phyloP scores from a whole-genome alignment of 2,888 invertebrate genomes.

The Rhingia rostrata region DNA sequence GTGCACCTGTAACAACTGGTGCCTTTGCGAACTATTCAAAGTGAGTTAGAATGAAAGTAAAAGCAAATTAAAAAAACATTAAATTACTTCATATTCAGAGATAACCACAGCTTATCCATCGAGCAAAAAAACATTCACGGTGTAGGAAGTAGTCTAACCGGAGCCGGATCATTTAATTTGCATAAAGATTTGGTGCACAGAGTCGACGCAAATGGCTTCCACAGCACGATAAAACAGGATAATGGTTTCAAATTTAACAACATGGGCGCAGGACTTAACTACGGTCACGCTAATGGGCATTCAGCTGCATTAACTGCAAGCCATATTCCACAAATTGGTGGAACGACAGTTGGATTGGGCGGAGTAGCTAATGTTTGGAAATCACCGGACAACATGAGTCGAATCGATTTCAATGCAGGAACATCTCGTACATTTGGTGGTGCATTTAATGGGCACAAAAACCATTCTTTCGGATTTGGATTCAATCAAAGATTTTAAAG shows the following conservation, averaged over 20 bases:
- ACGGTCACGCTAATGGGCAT: conserved; percentile 57
- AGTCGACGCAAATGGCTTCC: conserved; percentile 68
- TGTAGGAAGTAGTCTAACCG: conserved; percentile 31
- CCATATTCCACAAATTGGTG: conserved; percentile 63
- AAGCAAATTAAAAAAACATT: background rate
- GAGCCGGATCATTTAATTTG: conserved; percentile 52
- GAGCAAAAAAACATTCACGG: conserved; percentile 57
- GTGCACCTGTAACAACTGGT: conserved; percentile 55
- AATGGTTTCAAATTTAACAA: conserved; percentile 67
- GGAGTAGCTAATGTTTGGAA: conserved; percentile 71
- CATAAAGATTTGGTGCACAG: conserved; percentile 35
- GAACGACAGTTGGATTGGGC: conserved; percentile 44
- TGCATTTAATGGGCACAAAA: conserved; percentile 36
- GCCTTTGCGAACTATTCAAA: conserved; percentile 41
- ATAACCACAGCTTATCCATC: conserved; percentile 54
- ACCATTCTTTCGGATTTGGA: conserved; percentile 54
- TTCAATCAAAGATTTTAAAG: conserved; percentile 47
- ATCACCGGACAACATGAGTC: conserved; percentile 50
- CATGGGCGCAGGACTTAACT: conserved; percentile 63
- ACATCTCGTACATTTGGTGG: conserved; percentile 58
- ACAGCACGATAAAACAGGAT: conserved; percentile 52
- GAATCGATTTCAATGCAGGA: conserved; percentile 57
- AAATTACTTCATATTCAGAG: conserved; percentile 17
- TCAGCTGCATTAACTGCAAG: conserved; percentile 53
- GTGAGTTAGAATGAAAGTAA: background rate